phyloP scores from a whole-genome alignment of 37 sponge, comb jelly and placozoan genomes.

The Theonella swinhoei region DNA sequence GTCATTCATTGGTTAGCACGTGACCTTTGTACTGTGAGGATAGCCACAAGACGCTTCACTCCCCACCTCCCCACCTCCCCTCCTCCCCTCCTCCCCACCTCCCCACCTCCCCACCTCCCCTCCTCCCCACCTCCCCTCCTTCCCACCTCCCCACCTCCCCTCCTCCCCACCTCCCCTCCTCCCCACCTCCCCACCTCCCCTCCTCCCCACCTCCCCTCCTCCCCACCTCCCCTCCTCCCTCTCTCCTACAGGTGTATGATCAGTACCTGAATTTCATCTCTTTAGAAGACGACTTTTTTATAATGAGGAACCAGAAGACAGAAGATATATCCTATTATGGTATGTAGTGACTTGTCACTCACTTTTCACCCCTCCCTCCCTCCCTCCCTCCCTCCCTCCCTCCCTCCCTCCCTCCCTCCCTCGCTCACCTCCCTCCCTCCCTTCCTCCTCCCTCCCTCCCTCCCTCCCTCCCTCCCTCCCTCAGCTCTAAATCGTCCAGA shows the following conservation, averaged over 20 bases:
- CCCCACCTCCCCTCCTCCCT: too few relatives aligned
- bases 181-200: too few relatives aligned
- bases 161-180: too few relatives aligned
- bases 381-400: background rate
- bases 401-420: background rate
- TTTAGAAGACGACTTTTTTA: slow-evolving; percentile 93
- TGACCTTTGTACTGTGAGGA: background rate
- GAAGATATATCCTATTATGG: slow-evolving; percentile 85
- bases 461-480: background rate
- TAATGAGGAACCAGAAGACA: slow-evolving; percentile 67
- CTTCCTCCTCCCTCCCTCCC: background rate
- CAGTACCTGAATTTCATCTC: slow-evolving; percentile 95
- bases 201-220: too few relatives aligned
- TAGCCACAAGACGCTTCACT: background rate
- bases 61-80: too few relatives aligned
- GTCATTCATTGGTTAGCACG: slow-evolving; percentile 3
- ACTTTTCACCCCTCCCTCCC: too few relatives aligned
- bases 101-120: too few relatives aligned
- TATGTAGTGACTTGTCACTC: too few relatives aligned
- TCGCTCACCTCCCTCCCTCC: slow-evolving; percentile 45
- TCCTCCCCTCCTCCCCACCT: too few relatives aligned
- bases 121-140: too few relatives aligned
- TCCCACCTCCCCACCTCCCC: too few relatives aligned
- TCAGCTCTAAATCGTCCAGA: slow-evolving; percentile 89
- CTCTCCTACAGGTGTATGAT: slow-evolving; percentile 78